Conservation (phyloP, 2,113 vertebrate genomes). For the Arvicanthis niloticus region DNA sequence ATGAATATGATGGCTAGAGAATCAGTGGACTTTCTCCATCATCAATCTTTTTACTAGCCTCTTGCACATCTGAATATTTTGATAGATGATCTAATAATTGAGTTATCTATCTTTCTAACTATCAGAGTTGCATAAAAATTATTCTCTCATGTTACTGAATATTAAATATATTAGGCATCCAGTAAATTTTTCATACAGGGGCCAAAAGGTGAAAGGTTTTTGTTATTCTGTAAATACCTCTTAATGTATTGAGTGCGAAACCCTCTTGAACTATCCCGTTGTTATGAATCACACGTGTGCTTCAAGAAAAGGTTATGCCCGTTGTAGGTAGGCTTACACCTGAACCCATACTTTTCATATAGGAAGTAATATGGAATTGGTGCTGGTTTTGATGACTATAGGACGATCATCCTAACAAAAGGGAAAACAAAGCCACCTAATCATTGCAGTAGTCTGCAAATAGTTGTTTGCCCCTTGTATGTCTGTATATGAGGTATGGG, state of each 20-base stretch:
- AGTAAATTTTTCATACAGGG: constrained; percentile 94
- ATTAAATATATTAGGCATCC: constrained; percentile 96
- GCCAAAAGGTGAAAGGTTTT: constrained; percentile 85
- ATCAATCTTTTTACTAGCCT: constrained; percentile 98
- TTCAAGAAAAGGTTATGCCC: constrained; percentile 27
- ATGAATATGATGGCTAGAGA: constrained; percentile 96
- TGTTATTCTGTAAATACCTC: constrained; percentile 84
- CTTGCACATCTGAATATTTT: constrained; percentile 95
- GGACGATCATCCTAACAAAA: not conserved
- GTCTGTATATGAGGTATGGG: not conserved
- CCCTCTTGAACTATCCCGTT: constrained; percentile 52
- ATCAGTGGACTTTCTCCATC: constrained; percentile 94
- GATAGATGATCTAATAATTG: constrained; percentile 99
- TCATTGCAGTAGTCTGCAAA: not conserved
- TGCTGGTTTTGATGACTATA: not conserved
- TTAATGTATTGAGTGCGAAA: constrained; percentile 78
- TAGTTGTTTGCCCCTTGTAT: not conserved
- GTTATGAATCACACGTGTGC: constrained; percentile 43
- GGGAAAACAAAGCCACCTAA: not conserved
- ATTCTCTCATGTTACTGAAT: constrained; percentile 98
- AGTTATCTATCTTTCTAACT: constrained; percentile 99
- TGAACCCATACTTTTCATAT: not conserved
- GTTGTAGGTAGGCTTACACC: constrained; percentile 34
- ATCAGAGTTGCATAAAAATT: constrained; percentile 99
- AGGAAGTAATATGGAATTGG: not conserved